phyloP scores from a whole-genome alignment of 2,888 invertebrate species.

The Chrysolina oricalcia region DNA sequence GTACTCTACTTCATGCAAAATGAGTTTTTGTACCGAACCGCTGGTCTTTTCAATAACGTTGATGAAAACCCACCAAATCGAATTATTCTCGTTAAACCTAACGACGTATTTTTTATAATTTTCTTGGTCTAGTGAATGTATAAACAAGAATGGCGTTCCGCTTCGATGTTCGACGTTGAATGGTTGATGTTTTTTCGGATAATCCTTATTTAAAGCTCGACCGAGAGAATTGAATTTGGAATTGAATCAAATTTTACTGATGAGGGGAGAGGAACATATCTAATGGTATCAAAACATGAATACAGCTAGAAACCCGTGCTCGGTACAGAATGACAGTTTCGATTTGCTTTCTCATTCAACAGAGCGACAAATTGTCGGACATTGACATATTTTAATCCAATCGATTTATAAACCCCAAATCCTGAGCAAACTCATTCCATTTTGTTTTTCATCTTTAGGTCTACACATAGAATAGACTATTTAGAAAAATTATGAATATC shows the following conservation, averaged over 20 bases:
- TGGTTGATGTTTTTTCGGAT: conserved; percentile 37
- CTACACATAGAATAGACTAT: too few species aligned
- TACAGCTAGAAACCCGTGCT: conserved; percentile 5
- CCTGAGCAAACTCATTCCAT: neutral
- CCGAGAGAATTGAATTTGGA: conserved; percentile 30
- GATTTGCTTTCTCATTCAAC: conserved; percentile 6
- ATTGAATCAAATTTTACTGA: conserved; percentile 19
- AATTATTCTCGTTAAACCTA: conserved; percentile 38
- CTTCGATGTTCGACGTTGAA: conserved; percentile 28
- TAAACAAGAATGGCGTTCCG: conserved; percentile 35
- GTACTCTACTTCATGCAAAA: too few species aligned
- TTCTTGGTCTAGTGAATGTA: conserved; percentile 34
- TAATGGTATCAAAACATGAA: conserved; percentile 27
- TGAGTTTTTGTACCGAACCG: too few species aligned
- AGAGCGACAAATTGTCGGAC: neutral
- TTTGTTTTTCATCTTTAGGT: too few species aligned
- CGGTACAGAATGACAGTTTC: neutral
- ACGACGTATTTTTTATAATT: conserved; percentile 32
- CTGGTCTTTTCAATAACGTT: neutral
- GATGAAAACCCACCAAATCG: conserved; percentile 25
- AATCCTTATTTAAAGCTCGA: conserved; percentile 14
- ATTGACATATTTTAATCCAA: conserved; percentile 1
- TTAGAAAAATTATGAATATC: too few species aligned
- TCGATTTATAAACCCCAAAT: neutral
- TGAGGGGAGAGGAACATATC: neutral